These are phyloP conservation scores for Hartigia nigra DNA, from an alignment of 2,888 invertebrate genomes.

Conservation along the genomic window DNA sequence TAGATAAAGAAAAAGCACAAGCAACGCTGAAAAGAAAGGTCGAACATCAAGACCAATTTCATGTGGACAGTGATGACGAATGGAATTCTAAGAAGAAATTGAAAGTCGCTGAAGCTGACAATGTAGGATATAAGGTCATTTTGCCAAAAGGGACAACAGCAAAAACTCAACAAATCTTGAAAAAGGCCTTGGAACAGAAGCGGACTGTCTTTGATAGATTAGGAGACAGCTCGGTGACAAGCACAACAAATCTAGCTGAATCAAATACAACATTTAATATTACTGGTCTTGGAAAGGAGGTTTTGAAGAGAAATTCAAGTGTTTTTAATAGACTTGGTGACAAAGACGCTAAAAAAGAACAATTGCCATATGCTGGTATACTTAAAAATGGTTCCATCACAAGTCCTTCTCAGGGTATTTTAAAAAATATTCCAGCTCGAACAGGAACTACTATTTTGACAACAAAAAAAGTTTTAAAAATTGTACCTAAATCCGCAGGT, in stretches of 20 bases:
- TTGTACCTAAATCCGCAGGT: slow-evolving; percentile 42
- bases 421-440: slow-evolving; percentile 46
- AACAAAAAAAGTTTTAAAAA: slow-evolving; percentile 34
- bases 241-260: slow-evolving; percentile 60
- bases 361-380: slow-evolving; percentile 40
- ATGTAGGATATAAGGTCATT: slow-evolving; percentile 65
- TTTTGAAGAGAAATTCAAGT: slow-evolving; percentile 51
- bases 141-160: slow-evolving; percentile 66
- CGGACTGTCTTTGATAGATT: slow-evolving; percentile 69
- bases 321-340: slow-evolving; percentile 64
- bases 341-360: slow-evolving; percentile 51
- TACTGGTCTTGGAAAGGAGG: slow-evolving; percentile 58
- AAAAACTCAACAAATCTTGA: slow-evolving; percentile 63
- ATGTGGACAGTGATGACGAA: slow-evolving; percentile 15
- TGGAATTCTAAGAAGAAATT: slow-evolving; percentile 28
- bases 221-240: slow-evolving; percentile 67
- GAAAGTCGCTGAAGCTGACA: slow-evolving; percentile 60
- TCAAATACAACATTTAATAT: slow-evolving; percentile 54
- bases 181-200: slow-evolving; percentile 57
- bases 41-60: slow-evolving; percentile 23
- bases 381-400: slow-evolving; percentile 52
- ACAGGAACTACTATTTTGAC: slow-evolving; percentile 31
- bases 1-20: slow-evolving; percentile 24
- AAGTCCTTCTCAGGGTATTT: slow-evolving; percentile 45
- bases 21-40: slow-evolving; percentile 50